These are phyloP conservation scores for Netelia fuscicornis DNA, from an alignment of 2,888 invertebrate genomes.

Conservation along the genomic window DNA sequence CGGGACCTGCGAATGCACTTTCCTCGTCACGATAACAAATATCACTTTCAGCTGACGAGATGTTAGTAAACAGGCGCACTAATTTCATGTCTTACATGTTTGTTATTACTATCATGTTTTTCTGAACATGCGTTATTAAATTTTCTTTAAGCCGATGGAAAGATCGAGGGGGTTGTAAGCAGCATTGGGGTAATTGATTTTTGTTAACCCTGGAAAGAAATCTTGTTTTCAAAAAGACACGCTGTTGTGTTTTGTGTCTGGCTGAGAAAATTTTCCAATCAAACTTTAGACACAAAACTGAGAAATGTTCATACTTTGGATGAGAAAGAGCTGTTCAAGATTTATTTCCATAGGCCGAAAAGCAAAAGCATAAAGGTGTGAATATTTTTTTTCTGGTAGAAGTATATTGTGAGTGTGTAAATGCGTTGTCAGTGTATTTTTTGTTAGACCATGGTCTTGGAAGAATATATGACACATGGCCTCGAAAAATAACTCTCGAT, in stretches of 20 bases:
- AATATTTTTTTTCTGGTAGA: constrained; percentile 22
- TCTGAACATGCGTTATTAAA: constrained; percentile 10
- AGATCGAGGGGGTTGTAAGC: neutral
- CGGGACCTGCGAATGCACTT: constrained; percentile 86
- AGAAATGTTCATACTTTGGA: too few relatives aligned
- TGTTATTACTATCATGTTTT: constrained; percentile 23
- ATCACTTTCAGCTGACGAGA: neutral
- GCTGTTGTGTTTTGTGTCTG: too few relatives aligned
- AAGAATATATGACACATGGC: neutral
- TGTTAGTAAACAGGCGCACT: constrained; percentile 49
- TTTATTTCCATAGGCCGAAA: neutral
- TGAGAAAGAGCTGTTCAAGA: neutral
- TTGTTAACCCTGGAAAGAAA: neutral
- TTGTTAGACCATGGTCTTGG: neutral
- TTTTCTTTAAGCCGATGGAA: constrained; percentile 33
- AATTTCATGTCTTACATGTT: constrained; percentile 12
- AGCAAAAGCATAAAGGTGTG: constrained; percentile 29
- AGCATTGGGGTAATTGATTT: neutral
- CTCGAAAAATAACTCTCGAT: constrained; percentile 1
- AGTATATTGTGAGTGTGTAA: constrained; percentile 49
- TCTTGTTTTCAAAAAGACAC: neutral
- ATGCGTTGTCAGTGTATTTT: constrained; percentile 41
- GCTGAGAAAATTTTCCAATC: too few relatives aligned
- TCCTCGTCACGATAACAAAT: constrained; percentile 72
- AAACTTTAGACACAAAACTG: too few relatives aligned